Base-by-base conservation (phyloP, 2,888 invertebrate species). In the Prosopocoilus inquinatus region DNA sequence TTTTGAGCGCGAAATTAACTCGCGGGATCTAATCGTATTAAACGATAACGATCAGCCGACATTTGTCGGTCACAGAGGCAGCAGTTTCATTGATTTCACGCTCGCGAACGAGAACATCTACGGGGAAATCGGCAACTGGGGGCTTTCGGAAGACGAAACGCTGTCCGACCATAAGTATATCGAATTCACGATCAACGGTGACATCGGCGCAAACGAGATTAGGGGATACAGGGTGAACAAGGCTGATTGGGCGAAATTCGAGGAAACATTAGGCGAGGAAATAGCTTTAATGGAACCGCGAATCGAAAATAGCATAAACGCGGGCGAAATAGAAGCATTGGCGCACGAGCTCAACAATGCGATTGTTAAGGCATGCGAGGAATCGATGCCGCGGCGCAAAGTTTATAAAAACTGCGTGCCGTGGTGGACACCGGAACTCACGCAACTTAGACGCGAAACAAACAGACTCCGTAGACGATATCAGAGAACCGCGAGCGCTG, bases 341-440 rank as follows among this genome's bases (percentile, higher is more conserved):
- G 1, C 33, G n/a, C 9, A 3, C 1, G 9, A 3, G n/a, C 47
- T 1, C 53, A 60, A 13, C 32, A 48, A n/a, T 1, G 55, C 50
- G 1, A 28, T 58, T 1, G 32, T 20, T 12, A 7, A 11, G 7
- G 46, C 51, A 2, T 58, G 53, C 45, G 50, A 47, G 11, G 33
- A 0, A 5, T 53, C 50, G 0, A 55, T 60, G 53, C 51, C 55
- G 20, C 33, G 15, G 5, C 36, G 36, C 34, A 47, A 45, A 38
- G 1, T 1, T 3, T 48, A 43, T 15, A 39, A 33, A 2, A 50
- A 50, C 1, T 55, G 33, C 11, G 58, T 60, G 3, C 58, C 60
- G 0, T 61, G 58, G 58, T 58, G 61, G 54, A 55, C 60, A n/a
- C 41, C 35, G 11, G 33, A 60, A 20, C 28, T 60, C 1, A 58